Conservation (phyloP, 30 jellyfish, hydroid and myxozoan species). For the Pelagia noctiluca region DNA sequence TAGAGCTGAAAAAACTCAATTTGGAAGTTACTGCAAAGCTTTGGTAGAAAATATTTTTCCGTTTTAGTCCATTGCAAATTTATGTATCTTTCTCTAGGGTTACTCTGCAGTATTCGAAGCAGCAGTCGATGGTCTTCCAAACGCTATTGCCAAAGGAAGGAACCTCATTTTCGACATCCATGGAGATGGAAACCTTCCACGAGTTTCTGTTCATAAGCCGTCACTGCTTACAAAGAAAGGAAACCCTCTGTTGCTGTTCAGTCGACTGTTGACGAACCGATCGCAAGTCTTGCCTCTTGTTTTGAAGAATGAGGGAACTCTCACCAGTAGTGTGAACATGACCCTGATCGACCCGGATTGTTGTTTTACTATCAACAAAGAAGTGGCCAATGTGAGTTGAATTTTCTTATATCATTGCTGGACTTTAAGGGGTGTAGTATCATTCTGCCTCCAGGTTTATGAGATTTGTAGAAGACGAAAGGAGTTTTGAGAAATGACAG, state of each 20-base stretch:
- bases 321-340: slow-evolving; percentile 76
- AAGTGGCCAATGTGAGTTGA: slow-evolving; percentile 15
- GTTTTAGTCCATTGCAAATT: too few relatives aligned
- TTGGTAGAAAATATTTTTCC: too few relatives aligned
- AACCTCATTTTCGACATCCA: slow-evolving; percentile 75
- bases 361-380: slow-evolving; percentile 49
- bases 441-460: too few relatives aligned
- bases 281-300: slow-evolving; percentile 76
- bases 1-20: too few relatives aligned
- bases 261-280: slow-evolving; percentile 78
- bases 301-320: slow-evolving; percentile 86
- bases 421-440: too few relatives aligned
- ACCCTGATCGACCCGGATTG: slow-evolving; percentile 83
- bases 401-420: too few relatives aligned
- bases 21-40: too few relatives aligned
- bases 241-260: slow-evolving; percentile 75
- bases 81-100: slow-evolving; percentile 69
- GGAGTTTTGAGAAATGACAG: too few relatives aligned
- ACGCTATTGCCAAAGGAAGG: slow-evolving; percentile 73
- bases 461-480: too few relatives aligned
- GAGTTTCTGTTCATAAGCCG: slow-evolving; percentile 79
- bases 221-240: slow-evolving; percentile 64
- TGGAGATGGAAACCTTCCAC: slow-evolving; percentile 95
- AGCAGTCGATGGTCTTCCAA: slow-evolving; percentile 92
- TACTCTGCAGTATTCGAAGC: slow-evolving; percentile 95